Percentiles rank a stretch among this genome's conserved stretches.
phyloP scores from a whole-genome alignment of 1,140 invertebrate species.

The Patella vulgata region DNA sequence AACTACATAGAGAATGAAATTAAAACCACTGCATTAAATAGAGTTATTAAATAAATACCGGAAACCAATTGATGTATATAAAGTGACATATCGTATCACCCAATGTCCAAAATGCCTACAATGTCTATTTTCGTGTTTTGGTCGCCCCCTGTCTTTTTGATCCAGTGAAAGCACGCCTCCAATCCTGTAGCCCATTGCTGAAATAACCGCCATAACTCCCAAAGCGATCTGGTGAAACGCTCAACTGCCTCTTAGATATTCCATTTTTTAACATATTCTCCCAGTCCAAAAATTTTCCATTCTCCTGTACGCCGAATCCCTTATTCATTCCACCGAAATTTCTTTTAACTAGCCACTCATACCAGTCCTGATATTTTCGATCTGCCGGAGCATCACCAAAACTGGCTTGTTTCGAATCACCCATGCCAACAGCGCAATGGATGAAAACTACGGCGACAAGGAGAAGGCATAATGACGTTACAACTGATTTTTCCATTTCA shows the following conservation, averaged over 20 bases:
- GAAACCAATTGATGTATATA: no score
- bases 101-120: no score
- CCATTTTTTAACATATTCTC: background rate
- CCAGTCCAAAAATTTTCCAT: constrained; percentile 2
- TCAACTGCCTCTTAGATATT: constrained; percentile 23
- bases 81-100: no score
- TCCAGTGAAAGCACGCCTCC: constrained; percentile 26
- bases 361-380: constrained; percentile 13
- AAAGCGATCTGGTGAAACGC: constrained; percentile 16
- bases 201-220: constrained; percentile 27
- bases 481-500: no score
- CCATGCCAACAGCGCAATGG: constrained; percentile 1
- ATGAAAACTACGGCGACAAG: no score
- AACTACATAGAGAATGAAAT: no score
- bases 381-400: background rate
- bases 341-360: constrained; percentile 19
- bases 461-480: no score
- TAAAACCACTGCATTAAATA: no score
- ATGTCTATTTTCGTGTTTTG: no score
- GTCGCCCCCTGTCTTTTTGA: constrained; percentile 13
- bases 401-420: background rate
- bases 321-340: background rate
- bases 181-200: constrained; percentile 31
- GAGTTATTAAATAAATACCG: no score
- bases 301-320: constrained; percentile 12